Evolutionary conservation across 2,113 vertebrate species (phyloP), one percentile per base, ranked within the genome.

Genomic region (Alethe castanea): DNA sequence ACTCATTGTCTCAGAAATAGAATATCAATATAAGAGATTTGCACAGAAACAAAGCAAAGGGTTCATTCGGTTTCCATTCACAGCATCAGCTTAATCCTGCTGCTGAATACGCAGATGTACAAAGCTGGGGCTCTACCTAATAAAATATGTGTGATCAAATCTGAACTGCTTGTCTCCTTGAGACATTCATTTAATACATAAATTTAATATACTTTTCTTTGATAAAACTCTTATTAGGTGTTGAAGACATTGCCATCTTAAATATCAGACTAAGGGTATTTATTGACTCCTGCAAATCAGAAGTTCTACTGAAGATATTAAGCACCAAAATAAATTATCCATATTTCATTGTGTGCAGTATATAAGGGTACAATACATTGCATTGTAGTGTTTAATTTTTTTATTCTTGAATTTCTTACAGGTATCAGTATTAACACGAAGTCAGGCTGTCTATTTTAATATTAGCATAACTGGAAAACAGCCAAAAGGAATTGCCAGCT

Each of bases 151-250:
- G 73, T 73, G 87, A 95, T 94, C 95, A 71, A 92, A 97, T 91
- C 86, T 94, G 94, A 89, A n/a, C 84, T 82, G 65, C 84, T 82
- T 87, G 86, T 81, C 86, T 94, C 84, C 79, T 72, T 67, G 73
- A 95, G 91, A 54, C 74, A 25, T 85, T 91, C 56, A 60, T 94
- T 84, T 91, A 89, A 92, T 86, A 71, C 76, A 81, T 83, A 86
- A 77, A 94, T 93, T 92, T 93, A 96, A 92, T 89, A 96, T 72
- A 89, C 45, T 92, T 86, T 86, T 91, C 84, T 88, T 79, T 87
- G 84, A 97, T 92, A 95, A 85, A 95, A 62, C 62, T 82, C 86
- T 66, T 96, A 91, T 69, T 89, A 94, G 74, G 57, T 84, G 52
- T 92, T 84, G 76, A 70, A 91, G 84, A 81, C 6, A 1, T 54